These are phyloP conservation scores for Motacilla alba DNA, from an alignment of 2,113 vertebrate genomes.

Conservation along the genomic window DNA sequence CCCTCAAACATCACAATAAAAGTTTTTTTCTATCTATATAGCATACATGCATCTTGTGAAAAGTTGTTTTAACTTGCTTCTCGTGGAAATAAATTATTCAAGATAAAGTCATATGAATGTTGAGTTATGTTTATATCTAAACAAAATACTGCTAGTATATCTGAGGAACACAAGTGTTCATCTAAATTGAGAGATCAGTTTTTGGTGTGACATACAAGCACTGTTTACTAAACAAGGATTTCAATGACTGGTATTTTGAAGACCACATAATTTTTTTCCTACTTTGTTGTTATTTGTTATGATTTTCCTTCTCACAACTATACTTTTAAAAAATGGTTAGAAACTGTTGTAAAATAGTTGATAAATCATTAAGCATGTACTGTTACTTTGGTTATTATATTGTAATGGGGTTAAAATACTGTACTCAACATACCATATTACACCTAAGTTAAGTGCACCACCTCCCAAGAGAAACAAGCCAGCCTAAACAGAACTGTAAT, in stretches of 20 bases:
- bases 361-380: too few relatives aligned
- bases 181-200: neutral
- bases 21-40: neutral
- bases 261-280: neutral
- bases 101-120: neutral
- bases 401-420: too few relatives aligned
- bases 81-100: neutral
- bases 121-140: neutral
- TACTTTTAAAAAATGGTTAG: neutral
- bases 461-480: too few relatives aligned
- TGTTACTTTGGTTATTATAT: too few relatives aligned
- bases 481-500: too few relatives aligned
- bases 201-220: neutral
- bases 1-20: neutral
- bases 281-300: neutral
- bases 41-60: fast-evolving
- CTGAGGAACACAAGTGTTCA: neutral
- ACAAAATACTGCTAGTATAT: neutral
- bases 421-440: too few relatives aligned
- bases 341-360: too few relatives aligned
- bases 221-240: neutral
- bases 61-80: neutral
- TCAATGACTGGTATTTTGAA: neutral
- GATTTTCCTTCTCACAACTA: neutral
- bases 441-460: too few relatives aligned